Evolutionary conservation across 2,113 vertebrate species (phyloP).

Genomic region (Erythrocebus patas): DNA sequence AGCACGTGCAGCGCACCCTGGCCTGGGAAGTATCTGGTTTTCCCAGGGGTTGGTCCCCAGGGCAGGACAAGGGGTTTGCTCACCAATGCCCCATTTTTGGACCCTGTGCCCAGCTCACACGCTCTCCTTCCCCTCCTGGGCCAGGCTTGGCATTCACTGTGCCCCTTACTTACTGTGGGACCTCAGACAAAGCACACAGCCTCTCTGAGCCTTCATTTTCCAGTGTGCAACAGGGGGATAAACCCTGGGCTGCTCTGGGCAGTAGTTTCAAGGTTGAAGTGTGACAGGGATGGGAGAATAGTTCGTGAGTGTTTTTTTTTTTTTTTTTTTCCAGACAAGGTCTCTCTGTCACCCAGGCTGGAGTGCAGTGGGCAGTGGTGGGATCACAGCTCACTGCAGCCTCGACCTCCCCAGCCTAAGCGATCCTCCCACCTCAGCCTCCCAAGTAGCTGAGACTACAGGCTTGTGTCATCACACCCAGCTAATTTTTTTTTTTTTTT

Average conservation of each 20-base stretch:
- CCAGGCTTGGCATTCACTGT: not conserved
- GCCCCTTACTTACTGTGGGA: not conserved
- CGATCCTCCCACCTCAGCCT: not conserved
- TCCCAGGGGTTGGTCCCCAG: not conserved
- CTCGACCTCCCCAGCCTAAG: not conserved
- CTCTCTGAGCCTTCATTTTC: not conserved
- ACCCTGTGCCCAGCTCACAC: not conserved
- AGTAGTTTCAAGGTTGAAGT: not conserved
- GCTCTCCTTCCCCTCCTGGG: not conserved
- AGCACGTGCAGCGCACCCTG: not conserved
- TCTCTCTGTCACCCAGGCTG: not conserved
- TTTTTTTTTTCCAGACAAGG: too few species aligned
- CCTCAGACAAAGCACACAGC: rapidly evolving
- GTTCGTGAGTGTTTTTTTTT: too few species aligned
- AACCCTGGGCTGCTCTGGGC: rapidly evolving
- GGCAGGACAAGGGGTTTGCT: not conserved
- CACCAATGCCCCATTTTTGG: rapidly evolving
- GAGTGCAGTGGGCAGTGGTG: too few species aligned
- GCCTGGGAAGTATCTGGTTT: not conserved
- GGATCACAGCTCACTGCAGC: too few species aligned
- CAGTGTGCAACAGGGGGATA: rapidly evolving
- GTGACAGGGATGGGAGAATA: not conserved
- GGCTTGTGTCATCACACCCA: not conserved
- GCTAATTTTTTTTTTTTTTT: too few species aligned
- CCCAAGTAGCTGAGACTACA: not conserved